Evolutionary conservation across 2,797 vertebrate genomes (phyloP).

Genomic region (Odontamblyopus rebecca): DNA sequence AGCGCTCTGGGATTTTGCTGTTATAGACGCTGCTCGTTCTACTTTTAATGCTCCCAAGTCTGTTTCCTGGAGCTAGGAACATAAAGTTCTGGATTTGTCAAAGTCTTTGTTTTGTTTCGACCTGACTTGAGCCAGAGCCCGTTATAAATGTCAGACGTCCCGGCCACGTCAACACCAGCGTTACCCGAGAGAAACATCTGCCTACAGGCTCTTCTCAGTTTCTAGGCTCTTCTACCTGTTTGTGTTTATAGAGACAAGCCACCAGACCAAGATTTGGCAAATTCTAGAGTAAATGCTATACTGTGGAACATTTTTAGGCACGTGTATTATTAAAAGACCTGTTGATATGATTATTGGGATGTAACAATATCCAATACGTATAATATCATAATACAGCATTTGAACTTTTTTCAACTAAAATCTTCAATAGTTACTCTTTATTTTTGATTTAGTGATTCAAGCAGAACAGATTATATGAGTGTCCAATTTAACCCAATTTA

Average conservation of each 20-base stretch:
- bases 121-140: background rate
- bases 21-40: background rate
- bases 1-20: background rate
- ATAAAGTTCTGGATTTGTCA: slow-evolving; percentile 1
- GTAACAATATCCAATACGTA: too few relatives aligned
- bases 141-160: background rate
- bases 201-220: too few relatives aligned
- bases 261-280: too few relatives aligned
- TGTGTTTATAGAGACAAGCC: too few relatives aligned
- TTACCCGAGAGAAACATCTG: too few relatives aligned
- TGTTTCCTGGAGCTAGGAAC: slow-evolving; percentile 6
- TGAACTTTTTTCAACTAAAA: background rate
- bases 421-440: background rate
- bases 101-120: slow-evolving; percentile 2
- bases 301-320: too few relatives aligned
- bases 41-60: background rate
- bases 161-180: background rate
- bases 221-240: too few relatives aligned
- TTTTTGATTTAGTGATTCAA: background rate
- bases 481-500: background rate
- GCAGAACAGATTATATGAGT: background rate
- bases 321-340: too few relatives aligned
- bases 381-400: too few relatives aligned
- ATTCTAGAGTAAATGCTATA: too few relatives aligned
- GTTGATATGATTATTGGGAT: too few relatives aligned